These are phyloP conservation scores for Nyctalus aviator DNA, from an alignment of 2,797 vertebrate species.

Conservation along the genomic window DNA sequence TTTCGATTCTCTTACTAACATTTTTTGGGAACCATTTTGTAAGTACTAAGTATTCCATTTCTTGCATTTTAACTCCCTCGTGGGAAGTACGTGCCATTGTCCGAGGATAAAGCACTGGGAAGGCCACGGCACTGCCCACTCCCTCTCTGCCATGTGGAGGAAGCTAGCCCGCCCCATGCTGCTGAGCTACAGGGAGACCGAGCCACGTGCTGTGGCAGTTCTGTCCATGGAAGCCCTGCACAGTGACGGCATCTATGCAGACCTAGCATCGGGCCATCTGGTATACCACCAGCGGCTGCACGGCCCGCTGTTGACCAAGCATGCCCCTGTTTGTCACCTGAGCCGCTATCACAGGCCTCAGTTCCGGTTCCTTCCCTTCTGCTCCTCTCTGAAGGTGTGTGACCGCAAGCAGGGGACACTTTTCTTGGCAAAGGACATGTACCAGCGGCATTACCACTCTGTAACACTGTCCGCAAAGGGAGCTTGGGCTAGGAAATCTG, in stretches of 20 bases:
- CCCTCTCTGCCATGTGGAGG: neutral
- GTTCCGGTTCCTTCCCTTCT: neutral
- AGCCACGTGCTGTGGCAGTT: rapidly evolving
- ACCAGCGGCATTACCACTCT: neutral
- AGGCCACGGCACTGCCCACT: neutral
- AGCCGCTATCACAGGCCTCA: rapidly evolving
- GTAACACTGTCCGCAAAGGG: neutral
- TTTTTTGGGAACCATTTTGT: neutral
- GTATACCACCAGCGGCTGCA: rapidly evolving
- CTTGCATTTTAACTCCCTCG: neutral
- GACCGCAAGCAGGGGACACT: neutral
- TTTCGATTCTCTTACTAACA: neutral
- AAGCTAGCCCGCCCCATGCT: rapidly evolving
- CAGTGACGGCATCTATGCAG: too few species aligned
- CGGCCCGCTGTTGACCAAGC: rapidly evolving
- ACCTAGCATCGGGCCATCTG: neutral
- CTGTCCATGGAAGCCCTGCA: too few species aligned
- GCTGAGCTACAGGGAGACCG: neutral
- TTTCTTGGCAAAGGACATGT: neutral
- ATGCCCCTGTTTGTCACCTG: rapidly evolving
- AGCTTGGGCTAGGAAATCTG: neutral
- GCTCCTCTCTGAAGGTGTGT: neutral
- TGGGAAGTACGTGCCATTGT: neutral
- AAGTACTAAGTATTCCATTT: neutral
- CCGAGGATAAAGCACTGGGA: neutral